Evolutionary conservation across 2,113 vertebrate genomes (phyloP).

Genomic region (human (Homo sapiens)): GRCh38 chr16:72413001-72413500

Average conservation of each 20-base stretch:
- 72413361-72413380: neutral
- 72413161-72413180: too few species aligned
- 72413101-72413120: too few species aligned
- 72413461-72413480: neutral
- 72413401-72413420: neutral
- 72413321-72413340: neutral
- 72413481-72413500: neutral
- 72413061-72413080: too few species aligned
- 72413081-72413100: too few species aligned
- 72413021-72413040: too few species aligned
- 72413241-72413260: neutral
- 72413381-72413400: neutral
- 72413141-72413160: too few species aligned
- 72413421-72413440: neutral
- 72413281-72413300: neutral
- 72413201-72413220: too few species aligned
- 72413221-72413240: too few species aligned
- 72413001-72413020: too few species aligned
- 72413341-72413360: neutral
- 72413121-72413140: too few species aligned
- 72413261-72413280: neutral
- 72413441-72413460: neutral
- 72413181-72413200: too few species aligned
- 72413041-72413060: too few species aligned
- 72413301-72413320: neutral